phyloP scores from a whole-genome alignment of 2,113 vertebrate species.

The Brachypodius melanocephalos region DNA sequence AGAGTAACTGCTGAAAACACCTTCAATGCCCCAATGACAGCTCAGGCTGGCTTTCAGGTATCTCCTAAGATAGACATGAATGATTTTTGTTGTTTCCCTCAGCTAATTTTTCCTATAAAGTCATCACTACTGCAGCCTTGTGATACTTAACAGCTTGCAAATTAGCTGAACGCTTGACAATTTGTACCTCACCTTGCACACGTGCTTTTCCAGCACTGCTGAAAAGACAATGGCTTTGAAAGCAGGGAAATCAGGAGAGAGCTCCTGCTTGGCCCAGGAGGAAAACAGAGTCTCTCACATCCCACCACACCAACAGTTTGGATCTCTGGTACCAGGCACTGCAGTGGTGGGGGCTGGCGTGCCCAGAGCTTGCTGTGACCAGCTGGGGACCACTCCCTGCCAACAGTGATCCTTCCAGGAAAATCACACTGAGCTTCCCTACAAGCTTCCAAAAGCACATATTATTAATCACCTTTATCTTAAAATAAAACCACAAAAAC shows the following conservation, averaged over 20 bases:
- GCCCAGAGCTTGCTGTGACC: background rate
- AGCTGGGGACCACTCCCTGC: background rate
- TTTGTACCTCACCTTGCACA: background rate
- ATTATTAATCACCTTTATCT: background rate
- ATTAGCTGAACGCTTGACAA: background rate
- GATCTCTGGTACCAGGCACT: background rate
- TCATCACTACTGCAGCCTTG: background rate
- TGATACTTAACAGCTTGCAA: background rate
- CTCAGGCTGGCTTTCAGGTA: background rate
- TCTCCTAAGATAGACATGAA: background rate
- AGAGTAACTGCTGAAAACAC: background rate
- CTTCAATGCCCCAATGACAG: background rate
- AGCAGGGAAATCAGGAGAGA: background rate
- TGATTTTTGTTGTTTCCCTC: background rate
- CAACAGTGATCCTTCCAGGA: fast-evolving
- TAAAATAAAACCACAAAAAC: background rate
- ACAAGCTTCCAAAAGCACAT: background rate
- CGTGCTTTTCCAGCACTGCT: background rate
- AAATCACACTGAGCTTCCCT: background rate
- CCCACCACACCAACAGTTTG: background rate
- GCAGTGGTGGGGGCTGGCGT: background rate
- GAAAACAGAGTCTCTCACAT: background rate
- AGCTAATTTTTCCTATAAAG: background rate
- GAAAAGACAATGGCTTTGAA: background rate
- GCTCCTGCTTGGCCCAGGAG: background rate